A percentile compares a stretch with the other conserved stretches of the same genome.
Evolutionary conservation across 2,113 vertebrate genomes (phyloP).

Genomic region (Apus apus): DNA sequence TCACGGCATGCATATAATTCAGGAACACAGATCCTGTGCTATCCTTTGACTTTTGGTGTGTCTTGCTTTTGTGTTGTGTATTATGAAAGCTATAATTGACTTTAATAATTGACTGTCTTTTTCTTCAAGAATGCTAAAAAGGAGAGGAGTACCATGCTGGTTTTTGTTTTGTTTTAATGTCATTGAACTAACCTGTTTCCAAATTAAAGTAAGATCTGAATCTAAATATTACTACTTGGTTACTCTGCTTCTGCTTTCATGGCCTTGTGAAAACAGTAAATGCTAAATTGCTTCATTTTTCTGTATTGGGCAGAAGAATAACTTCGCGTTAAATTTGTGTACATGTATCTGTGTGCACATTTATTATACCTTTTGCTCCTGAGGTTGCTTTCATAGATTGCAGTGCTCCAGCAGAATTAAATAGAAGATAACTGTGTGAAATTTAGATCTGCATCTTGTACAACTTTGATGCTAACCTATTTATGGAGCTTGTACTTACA

Average conservation of each 20-base stretch:
- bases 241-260: not conserved
- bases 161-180: not conserved
- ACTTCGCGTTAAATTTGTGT: not conserved
- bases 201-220: not conserved
- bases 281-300: not conserved
- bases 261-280: not conserved
- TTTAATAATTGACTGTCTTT: not conserved
- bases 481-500: not conserved
- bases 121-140: not conserved
- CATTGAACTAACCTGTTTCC: not conserved
- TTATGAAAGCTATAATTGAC: not conserved
- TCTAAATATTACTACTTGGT: not conserved
- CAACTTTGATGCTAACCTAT: not conserved
- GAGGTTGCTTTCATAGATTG: not conserved
- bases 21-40: not conserved
- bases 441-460: not conserved
- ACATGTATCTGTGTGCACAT: not conserved
- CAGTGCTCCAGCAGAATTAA: not conserved
- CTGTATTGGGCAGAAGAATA: not conserved
- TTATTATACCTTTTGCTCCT: not conserved
- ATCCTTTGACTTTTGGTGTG: not conserved
- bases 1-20: not conserved
- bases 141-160: not conserved
- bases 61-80: conserved; percentile 3
- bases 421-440: not conserved